phyloP scores from a whole-genome alignment of 2,888 invertebrate genomes.

The Plagiodera versicolora region DNA sequence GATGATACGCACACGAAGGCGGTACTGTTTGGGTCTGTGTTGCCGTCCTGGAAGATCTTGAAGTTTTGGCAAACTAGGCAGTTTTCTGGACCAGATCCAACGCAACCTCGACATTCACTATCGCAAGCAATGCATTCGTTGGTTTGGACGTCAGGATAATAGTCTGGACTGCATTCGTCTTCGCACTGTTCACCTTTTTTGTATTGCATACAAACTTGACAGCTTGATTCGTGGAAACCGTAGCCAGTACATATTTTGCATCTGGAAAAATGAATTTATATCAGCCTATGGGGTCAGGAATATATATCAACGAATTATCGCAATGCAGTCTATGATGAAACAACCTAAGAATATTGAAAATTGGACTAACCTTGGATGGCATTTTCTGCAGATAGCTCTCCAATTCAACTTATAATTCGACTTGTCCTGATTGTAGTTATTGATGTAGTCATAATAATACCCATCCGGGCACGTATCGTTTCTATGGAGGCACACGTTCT shows the following conservation, averaged over 20 bases:
- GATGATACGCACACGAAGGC: constrained; percentile 81
- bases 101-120: constrained; percentile 82
- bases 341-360: too few species aligned
- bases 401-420: constrained; percentile 21
- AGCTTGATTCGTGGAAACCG: constrained; percentile 84
- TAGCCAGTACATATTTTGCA: constrained; percentile 88
- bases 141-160: constrained; percentile 75
- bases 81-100: constrained; percentile 73
- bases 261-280: constrained; percentile 45
- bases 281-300: too few species aligned
- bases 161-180: constrained; percentile 83
- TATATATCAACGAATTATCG: too few species aligned
- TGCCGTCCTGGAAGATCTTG: constrained; percentile 65
- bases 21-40: constrained; percentile 57
- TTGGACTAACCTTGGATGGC: constrained; percentile 68
- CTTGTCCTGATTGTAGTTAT: constrained; percentile 69
- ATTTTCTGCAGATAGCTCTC: constrained; percentile 79
- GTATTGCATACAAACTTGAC: constrained; percentile 84
- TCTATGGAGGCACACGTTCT: constrained; percentile 76
- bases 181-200: constrained; percentile 88
- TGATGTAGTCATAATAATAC: constrained; percentile 82
- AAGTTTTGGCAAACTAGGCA: constrained; percentile 79
- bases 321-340: too few species aligned
- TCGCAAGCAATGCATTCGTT: constrained; percentile 77
- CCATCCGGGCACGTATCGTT: constrained; percentile 81